Evolutionary conservation across 2,888 invertebrate genomes (phyloP).

Genomic region (Balanococcus diminutus): DNA sequence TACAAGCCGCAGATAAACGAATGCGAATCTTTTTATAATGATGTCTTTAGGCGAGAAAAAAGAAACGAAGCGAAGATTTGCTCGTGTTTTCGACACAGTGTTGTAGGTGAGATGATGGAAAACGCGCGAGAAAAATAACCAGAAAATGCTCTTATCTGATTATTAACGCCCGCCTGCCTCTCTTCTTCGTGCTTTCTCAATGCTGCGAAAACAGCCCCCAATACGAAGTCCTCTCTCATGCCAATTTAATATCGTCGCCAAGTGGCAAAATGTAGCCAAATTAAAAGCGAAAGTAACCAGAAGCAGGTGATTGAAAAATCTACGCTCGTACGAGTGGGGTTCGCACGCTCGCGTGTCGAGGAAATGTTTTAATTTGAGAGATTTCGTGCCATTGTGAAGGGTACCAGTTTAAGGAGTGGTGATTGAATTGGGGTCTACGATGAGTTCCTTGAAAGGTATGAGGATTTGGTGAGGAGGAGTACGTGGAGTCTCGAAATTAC

Average conservation of each 20-base stretch:
- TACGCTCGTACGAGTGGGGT: background rate
- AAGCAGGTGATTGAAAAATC: background rate
- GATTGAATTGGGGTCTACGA: too few species aligned
- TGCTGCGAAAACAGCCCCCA: background rate
- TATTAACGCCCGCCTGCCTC: background rate
- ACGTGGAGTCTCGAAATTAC: too few species aligned
- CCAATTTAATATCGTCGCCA: constrained; percentile 26
- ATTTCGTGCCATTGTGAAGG: too few species aligned
- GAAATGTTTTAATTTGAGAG: background rate
- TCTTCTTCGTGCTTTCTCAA: background rate
- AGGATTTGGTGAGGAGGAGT: too few species aligned
- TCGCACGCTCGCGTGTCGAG: background rate
- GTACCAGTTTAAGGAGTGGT: too few species aligned
- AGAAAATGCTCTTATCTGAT: background rate
- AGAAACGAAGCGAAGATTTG: background rate
- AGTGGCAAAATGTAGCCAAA: constrained; percentile 25
- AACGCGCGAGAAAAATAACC: background rate
- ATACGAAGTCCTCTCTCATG: background rate
- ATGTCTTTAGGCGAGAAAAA: background rate
- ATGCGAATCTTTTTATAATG: background rate
- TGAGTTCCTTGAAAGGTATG: too few species aligned
- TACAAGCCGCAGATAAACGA: background rate
- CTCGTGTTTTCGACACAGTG: too few species aligned
- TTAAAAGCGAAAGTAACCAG: background rate
- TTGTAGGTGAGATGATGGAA: too few species aligned